A percentile compares a stretch with the other conserved stretches of the same genome.
Evolutionary conservation across 1,140 invertebrate species (phyloP).

Genomic region (Nylanderia fulva): DNA sequence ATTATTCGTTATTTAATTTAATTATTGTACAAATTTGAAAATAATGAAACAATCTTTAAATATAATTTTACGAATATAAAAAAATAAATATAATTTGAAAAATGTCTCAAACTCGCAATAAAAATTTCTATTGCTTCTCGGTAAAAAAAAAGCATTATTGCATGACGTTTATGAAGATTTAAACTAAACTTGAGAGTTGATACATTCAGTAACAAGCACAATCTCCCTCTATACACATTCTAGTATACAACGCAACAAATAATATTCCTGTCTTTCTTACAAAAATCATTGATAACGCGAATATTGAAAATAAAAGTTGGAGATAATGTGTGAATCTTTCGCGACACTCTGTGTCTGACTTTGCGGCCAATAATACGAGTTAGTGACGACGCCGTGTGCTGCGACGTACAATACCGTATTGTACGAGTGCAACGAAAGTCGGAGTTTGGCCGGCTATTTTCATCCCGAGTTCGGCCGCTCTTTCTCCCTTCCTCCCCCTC

Average conservation of each 20-base stretch:
- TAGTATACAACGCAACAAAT: background rate
- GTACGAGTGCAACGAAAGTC: constrained; percentile 43
- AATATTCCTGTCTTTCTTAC: background rate
- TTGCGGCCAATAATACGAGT: constrained; percentile 6
- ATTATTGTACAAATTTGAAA: background rate
- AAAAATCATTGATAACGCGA: background rate
- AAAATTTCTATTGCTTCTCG: too few species aligned
- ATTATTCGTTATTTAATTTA: background rate
- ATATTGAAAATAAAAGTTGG: background rate
- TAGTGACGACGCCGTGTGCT: background rate
- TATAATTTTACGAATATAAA: too few species aligned
- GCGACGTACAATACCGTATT: constrained; percentile 37
- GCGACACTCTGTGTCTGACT: background rate
- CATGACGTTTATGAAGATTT: too few species aligned
- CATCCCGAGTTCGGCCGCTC: constrained; percentile 64
- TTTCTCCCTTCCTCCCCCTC: constrained; percentile 37
- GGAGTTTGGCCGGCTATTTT: constrained; percentile 64
- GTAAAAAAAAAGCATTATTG: too few species aligned
- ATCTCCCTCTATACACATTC: background rate
- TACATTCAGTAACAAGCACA: background rate
- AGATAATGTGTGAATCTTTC: background rate
- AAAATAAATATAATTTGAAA: too few species aligned
- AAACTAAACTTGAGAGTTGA: background rate
- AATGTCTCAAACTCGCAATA: too few species aligned
- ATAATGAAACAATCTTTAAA: background rate